A percentile compares a stretch with the other conserved stretches of the same genome.
Conservation (phyloP, 2,113 vertebrate genomes). For the Eonycteris spelaea region DNA sequence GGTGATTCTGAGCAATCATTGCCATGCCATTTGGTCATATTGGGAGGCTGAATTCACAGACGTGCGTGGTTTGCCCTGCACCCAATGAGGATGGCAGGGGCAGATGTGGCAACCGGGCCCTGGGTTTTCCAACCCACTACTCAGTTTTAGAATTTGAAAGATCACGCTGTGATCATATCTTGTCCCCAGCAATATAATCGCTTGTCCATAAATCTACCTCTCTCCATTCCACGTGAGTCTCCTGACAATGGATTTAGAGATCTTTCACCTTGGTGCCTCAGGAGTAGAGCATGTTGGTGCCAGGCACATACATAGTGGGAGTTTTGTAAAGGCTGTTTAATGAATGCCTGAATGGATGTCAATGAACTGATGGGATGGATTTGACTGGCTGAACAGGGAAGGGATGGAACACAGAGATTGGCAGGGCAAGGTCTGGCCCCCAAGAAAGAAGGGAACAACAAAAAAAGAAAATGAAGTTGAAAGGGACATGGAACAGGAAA, state of each 20-base stretch:
- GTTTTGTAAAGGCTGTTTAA: neutral
- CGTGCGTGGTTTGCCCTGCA: neutral
- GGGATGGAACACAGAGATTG: neutral
- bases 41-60: neutral
- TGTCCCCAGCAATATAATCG: neutral
- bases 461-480: neutral
- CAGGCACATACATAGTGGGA: fast-evolving
- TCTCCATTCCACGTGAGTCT: neutral
- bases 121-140: neutral
- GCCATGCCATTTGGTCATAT: neutral
- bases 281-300: neutral
- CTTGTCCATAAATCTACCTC: neutral
- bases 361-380: neutral
- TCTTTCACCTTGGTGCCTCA: neutral
- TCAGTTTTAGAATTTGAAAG: neutral
- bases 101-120: neutral
- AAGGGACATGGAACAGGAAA: neutral
- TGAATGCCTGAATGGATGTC: neutral
- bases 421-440: neutral
- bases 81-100: neutral
- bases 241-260: neutral
- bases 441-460: neutral
- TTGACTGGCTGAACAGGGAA: neutral
- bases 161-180: neutral
- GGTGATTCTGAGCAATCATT: neutral